Conservation (phyloP, 2,888 invertebrate species). For the Netelia fuscicornis region DNA sequence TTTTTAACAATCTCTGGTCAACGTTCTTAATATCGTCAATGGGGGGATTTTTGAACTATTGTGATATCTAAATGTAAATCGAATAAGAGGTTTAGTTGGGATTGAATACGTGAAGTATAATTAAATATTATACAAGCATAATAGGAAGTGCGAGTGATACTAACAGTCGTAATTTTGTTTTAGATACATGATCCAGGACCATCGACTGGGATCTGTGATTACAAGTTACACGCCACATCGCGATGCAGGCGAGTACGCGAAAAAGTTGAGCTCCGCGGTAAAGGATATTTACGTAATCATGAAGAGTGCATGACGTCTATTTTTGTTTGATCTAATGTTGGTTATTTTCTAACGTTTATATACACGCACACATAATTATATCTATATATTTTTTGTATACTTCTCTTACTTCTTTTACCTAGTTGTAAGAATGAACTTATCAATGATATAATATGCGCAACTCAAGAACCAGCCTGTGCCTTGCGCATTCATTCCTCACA, state of each 20-base stretch:
- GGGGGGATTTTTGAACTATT: too few relatives aligned
- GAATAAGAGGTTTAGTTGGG: too few relatives aligned
- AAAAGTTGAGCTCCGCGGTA: conserved; percentile 90
- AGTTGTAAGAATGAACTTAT: conserved; percentile 50
- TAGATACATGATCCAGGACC: conserved; percentile 95
- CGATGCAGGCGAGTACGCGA: conserved; percentile 90
- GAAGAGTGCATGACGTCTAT: conserved; percentile 67
- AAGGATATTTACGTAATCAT: conserved; percentile 87
- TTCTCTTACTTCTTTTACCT: conserved; percentile 49
- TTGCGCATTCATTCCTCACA: conserved; percentile 38
- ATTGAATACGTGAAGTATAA: too few relatives aligned
- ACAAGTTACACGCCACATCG: conserved; percentile 91
- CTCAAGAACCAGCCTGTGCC: conserved; percentile 54
- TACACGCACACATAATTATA: conserved; percentile 30
- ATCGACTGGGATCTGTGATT: conserved; percentile 93
- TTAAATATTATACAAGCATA: too few relatives aligned
- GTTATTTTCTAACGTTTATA: conserved; percentile 53
- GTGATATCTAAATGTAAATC: too few relatives aligned
- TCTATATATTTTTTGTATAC: conserved; percentile 53
- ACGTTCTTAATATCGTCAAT: too few relatives aligned
- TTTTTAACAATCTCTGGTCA: too few relatives aligned
- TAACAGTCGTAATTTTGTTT: conserved; percentile 10
- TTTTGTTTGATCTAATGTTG: conserved; percentile 34
- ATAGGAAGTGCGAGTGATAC: too few relatives aligned
- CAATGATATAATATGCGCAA: conserved; percentile 42